phyloP scores from a whole-genome alignment of 1,140 invertebrate species.

The Dinoponera quadriceps region DNA sequence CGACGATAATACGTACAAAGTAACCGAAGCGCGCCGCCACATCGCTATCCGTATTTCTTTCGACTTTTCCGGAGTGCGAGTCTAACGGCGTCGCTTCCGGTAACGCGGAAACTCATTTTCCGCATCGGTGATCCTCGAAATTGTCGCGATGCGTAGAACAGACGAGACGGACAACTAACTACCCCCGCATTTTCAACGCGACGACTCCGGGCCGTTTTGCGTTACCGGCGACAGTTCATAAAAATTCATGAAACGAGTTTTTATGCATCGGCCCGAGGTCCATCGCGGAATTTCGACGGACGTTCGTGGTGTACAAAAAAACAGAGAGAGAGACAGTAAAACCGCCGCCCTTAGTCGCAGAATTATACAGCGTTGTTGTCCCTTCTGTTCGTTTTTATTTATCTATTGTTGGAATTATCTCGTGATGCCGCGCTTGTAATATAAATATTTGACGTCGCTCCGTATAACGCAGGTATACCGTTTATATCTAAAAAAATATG shows the following conservation, averaged over 20 bases:
- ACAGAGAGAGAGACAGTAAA: neutral
- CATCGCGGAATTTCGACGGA: slow-evolving; percentile 40
- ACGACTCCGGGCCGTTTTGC: slow-evolving; percentile 46
- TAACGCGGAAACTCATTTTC: slow-evolving; percentile 81
- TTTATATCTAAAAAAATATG: slow-evolving; percentile 9
- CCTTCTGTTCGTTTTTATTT: slow-evolving; percentile 21
- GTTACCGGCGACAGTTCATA: slow-evolving; percentile 41
- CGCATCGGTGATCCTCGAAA: slow-evolving; percentile 79
- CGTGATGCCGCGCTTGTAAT: neutral
- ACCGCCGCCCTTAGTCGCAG: neutral
- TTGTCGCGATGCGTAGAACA: slow-evolving; percentile 70
- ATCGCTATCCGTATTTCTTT: slow-evolving; percentile 53
- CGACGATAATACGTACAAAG: slow-evolving; percentile 51
- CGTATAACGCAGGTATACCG: neutral
- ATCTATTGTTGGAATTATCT: neutral
- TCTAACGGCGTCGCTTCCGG: slow-evolving; percentile 54
- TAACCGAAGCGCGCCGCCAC: slow-evolving; percentile 36
- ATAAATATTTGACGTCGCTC: neutral
- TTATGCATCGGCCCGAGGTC: slow-evolving; percentile 41
- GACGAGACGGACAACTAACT: slow-evolving; percentile 51
- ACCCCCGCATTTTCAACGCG: slow-evolving; percentile 13
- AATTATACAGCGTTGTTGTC: neutral
- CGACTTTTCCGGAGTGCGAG: slow-evolving; percentile 36
- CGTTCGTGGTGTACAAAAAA: slow-evolving; percentile 1
- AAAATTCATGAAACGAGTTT: slow-evolving; percentile 55